Percentiles rank a stretch among this genome's conserved stretches.
These are phyloP conservation scores for Pitangus sulphuratus DNA, from an alignment of 2,797 vertebrate species.

Conservation along the genomic window DNA sequence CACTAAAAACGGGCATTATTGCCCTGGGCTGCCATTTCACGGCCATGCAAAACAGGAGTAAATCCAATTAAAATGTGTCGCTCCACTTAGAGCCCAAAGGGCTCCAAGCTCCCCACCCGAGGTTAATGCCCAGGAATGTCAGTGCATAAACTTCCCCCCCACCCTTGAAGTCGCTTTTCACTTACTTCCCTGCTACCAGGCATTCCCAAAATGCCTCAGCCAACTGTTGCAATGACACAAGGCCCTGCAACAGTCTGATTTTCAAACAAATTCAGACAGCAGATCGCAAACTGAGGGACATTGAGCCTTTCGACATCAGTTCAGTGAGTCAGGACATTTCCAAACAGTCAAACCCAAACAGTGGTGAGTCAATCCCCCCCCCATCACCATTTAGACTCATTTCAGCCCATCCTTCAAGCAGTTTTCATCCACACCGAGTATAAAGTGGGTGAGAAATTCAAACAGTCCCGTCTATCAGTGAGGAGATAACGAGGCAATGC, in stretches of 20 bases:
- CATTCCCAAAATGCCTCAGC: not conserved
- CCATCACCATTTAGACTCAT: not conserved
- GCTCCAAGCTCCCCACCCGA: not conserved
- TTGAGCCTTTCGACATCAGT: not conserved
- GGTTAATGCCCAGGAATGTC: not conserved
- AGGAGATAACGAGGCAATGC: not conserved
- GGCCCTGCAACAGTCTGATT: not conserved
- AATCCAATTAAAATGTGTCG: not conserved
- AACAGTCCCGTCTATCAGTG: not conserved
- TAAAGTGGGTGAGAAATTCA: not conserved
- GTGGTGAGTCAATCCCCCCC: not conserved
- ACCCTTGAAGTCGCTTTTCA: not conserved
- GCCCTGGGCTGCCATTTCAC: not conserved
- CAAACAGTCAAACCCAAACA: not conserved
- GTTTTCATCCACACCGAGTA: not conserved
- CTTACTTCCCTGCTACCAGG: not conserved
- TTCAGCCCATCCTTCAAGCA: not conserved
- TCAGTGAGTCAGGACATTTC: not conserved
- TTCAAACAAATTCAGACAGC: not conserved
- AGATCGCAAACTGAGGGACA: not conserved
- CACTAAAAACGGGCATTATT: not conserved
- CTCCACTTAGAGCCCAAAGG: not conserved
- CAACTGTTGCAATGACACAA: not conserved
- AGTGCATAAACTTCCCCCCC: not conserved
- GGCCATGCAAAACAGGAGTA: not conserved